phyloP scores from a whole-genome alignment of 2,888 invertebrate species.

The Eristalis arbustorum region DNA sequence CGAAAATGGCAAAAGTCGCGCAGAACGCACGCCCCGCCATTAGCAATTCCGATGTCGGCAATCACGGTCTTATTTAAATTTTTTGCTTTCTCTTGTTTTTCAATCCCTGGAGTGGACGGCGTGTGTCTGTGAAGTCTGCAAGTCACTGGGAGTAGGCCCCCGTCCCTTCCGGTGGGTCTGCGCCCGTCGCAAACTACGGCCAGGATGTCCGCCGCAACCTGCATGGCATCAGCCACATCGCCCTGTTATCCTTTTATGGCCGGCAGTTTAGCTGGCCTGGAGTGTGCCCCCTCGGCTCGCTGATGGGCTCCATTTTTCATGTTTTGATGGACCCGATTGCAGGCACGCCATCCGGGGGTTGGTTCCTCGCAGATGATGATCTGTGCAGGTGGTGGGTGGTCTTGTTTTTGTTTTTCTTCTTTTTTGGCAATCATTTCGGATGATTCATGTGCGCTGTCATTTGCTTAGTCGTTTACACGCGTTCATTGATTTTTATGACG shows the following conservation, averaged over 20 bases:
- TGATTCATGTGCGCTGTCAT: constrained; percentile 15
- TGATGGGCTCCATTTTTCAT: background rate
- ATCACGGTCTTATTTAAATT: constrained; percentile 25
- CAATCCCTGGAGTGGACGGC: background rate
- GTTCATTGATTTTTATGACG: background rate
- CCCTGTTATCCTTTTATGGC: constrained; percentile 20
- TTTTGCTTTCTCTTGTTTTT: background rate
- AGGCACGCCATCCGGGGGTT: no score
- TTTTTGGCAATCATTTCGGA: constrained; percentile 8
- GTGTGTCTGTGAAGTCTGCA: background rate
- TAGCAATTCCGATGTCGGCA: constrained; percentile 11
- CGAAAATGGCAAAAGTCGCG: constrained; percentile 2
- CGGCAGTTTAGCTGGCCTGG: background rate
- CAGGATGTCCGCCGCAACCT: constrained; percentile 13
- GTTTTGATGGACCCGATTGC: constrained; percentile 21
- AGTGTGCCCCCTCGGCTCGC: background rate
- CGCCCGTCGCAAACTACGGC: constrained; percentile 20
- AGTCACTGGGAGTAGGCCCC: constrained; percentile 7
- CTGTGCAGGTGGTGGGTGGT: background rate
- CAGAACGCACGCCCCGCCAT: background rate
- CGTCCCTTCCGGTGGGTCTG: background rate
- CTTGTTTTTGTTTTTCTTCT: no score
- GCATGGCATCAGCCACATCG: background rate
- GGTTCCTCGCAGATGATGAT: background rate
- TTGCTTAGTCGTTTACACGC: background rate